These are phyloP conservation scores for Cylloceria caligata DNA, from an alignment of 2,888 invertebrate species.

Conservation along the genomic window DNA sequence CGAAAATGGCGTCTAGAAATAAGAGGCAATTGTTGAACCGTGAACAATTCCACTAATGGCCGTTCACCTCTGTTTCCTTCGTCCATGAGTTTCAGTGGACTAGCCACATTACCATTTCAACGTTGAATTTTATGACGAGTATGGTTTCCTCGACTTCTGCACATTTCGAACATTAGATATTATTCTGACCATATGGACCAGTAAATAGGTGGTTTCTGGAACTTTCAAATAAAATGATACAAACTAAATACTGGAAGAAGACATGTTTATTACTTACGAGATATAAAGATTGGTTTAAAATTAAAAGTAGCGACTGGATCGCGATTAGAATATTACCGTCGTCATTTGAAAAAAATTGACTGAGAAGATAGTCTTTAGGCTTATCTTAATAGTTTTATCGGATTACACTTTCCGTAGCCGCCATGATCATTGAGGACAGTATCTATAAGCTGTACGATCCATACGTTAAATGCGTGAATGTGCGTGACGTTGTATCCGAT, in stretches of 20 bases:
- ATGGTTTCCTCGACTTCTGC: background rate
- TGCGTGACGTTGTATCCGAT: background rate
- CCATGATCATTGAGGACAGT: too few relatives aligned
- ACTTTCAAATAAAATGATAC: background rate
- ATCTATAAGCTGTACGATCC: background rate
- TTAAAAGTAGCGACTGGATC: too few relatives aligned
- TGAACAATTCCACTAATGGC: background rate
- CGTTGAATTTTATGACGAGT: background rate
- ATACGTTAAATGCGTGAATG: background rate
- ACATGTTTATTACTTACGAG: too few relatives aligned
- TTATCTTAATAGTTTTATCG: background rate
- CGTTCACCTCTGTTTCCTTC: constrained; percentile 13
- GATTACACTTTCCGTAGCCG: background rate
- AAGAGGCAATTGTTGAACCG: background rate
- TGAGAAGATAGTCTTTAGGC: background rate
- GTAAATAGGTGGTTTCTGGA: background rate
- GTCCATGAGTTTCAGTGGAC: background rate
- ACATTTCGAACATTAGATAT: background rate
- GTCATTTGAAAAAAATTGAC: too few relatives aligned
- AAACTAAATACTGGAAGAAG: too few relatives aligned
- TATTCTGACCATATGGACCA: background rate
- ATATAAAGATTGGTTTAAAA: too few relatives aligned
- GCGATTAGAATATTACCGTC: too few relatives aligned
- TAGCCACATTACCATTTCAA: constrained; percentile 7
- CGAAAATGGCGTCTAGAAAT: constrained; percentile 10